Evolutionary conservation across 1,140 invertebrate species (phyloP), one percentile per base, ranked within the genome.

Genomic region (Manduca sexta): DNA sequence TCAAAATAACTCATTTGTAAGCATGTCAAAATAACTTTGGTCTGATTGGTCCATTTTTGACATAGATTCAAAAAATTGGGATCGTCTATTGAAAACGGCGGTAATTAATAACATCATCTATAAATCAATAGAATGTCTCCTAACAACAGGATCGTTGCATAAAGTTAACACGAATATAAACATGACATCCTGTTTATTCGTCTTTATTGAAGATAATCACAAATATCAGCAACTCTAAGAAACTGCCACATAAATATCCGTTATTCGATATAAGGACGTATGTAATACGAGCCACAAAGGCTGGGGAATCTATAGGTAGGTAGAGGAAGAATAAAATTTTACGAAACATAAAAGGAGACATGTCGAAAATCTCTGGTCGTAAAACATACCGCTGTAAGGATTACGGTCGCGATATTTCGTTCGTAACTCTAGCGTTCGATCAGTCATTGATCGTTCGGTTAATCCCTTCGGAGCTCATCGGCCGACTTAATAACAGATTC

Each of bases 341-440:
- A 72, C 59, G 60, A 40, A 67, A 56, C 61, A 64, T 67, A 72
- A 72, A 72, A 67, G 50, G 54, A 56, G 61, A 64, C 65, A 67
- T 59, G 56, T 62, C 44, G 52, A 64, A 68, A 69, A 73, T 69
- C 64, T 67, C 60, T 33, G 49, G 52, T 46, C 56, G 58, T 67
- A 73, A 69, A 57, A 72, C 56, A 50, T 45, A 46, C 56, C 15
- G 15, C 21, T 47, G 43, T 49, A 46, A 34, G 53, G 52, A 52
- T 60, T 53, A 55, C 52, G 29, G 26, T 46, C 53, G 42, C 51
- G 43, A 56, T 57, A 49, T 64, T 51, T 52, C 52, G 49, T 33
- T 14, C 45, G 39, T 45, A 52, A 18, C 14, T 56, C 13, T 15
- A 29, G 14, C 26, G 26, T 30, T 43, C 17, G 21, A 49, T 49